phyloP scores from a whole-genome alignment of 2,113 vertebrate species.

The Amphilophus citrinellus region DNA sequence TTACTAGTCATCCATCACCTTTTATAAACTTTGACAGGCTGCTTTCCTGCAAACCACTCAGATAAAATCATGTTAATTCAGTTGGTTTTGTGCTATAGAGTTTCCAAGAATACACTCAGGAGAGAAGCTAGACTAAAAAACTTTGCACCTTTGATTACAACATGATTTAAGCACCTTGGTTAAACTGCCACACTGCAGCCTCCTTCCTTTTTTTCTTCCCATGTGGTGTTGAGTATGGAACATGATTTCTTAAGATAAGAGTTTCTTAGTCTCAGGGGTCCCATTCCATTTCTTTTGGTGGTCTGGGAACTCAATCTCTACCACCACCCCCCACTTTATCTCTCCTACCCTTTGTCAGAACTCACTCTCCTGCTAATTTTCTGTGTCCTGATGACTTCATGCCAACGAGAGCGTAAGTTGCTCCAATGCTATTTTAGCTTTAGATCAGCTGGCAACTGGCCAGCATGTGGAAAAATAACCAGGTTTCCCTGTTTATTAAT shows the following conservation, averaged over 20 bases:
- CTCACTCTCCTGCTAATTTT: conserved; percentile 40
- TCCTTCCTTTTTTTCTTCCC: conserved; percentile 9
- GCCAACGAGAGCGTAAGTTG: conserved; percentile 85
- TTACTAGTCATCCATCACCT: conserved; percentile 55
- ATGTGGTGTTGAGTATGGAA: not conserved
- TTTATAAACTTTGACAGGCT: conserved; percentile 59
- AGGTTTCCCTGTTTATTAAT: conserved; percentile 76
- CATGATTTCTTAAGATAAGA: conserved; percentile 33
- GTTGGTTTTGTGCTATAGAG: not conserved
- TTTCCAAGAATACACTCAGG: conserved; percentile 15
- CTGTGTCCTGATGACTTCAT: conserved; percentile 19
- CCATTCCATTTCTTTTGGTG: conserved; percentile 58
- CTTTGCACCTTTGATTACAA: conserved; percentile 33
- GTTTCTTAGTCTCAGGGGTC: conserved; percentile 57
- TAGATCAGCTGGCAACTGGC: conserved; percentile 55
- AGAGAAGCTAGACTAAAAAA: conserved; percentile 17
- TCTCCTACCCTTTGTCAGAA: conserved; percentile 33
- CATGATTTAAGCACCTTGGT: conserved; percentile 45
- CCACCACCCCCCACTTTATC: conserved; percentile 58
- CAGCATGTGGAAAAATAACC: conserved; percentile 67
- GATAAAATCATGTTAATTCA: conserved; percentile 46
- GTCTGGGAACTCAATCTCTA: conserved; percentile 52
- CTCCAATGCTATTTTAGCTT: conserved; percentile 80
- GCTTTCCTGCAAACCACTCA: conserved; percentile 44
- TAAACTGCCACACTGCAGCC: conserved; percentile 27